Conservation (phyloP, 2,113 vertebrate species). For the Oryzias javanicus region DNA sequence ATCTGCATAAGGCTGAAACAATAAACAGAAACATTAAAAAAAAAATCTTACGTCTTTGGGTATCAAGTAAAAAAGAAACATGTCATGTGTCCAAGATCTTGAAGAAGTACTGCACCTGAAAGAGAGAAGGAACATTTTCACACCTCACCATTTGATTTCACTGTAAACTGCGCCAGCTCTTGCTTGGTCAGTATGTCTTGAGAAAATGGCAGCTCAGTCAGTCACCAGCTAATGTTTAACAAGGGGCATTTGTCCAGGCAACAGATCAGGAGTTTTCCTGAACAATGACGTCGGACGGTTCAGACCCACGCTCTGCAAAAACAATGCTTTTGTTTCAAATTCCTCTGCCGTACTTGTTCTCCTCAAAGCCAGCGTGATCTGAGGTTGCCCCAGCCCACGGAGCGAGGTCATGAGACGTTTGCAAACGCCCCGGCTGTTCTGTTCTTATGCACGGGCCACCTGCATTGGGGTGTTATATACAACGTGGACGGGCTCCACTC, state of each 20-base stretch:
- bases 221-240: constrained; percentile 80
- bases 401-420: constrained; percentile 68
- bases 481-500: constrained; percentile 31
- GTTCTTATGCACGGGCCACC: constrained; percentile 21
- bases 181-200: constrained; percentile 45
- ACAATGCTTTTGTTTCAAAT: constrained; percentile 73
- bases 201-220: constrained; percentile 64
- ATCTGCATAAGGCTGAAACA: constrained; percentile 94
- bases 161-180: constrained; percentile 7
- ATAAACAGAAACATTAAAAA: constrained; percentile 74
- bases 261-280: constrained; percentile 72
- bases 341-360: constrained; percentile 58
- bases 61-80: too few species aligned
- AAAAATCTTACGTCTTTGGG: neutral
- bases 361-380: constrained; percentile 53
- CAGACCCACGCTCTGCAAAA: constrained; percentile 64
- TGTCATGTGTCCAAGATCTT: constrained; percentile 85
- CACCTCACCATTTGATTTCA: too few species aligned
- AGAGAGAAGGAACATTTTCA: constrained; percentile 16
- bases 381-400: constrained; percentile 64
- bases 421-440: constrained; percentile 30
- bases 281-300: constrained; percentile 71
- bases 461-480: constrained; percentile 29
- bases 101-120: constrained; percentile 96
- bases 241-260: constrained; percentile 70